Percentiles rank a stretch among this genome's conserved stretches.
Conservation (phyloP, 2,888 invertebrate genomes). For the Pterostichus niger region DNA sequence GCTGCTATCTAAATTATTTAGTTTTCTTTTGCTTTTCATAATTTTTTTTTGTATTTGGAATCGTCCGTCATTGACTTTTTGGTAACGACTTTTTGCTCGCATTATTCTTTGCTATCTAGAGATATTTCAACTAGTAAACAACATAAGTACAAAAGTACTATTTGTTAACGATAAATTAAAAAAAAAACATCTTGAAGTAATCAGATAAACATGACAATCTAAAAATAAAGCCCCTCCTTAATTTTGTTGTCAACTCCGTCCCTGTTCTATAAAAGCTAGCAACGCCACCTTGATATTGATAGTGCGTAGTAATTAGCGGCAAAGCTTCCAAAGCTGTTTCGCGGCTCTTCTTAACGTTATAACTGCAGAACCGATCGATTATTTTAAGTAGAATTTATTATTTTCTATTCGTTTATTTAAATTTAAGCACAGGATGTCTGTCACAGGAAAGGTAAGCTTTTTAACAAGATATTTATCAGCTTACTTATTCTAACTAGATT, state of each 20-base stretch:
- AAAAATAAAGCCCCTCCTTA: not conserved
- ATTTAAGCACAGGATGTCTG: constrained; percentile 77
- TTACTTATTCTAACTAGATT: constrained; percentile 65
- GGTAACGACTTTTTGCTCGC: too few relatives aligned
- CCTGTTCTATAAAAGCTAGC: constrained; percentile 39
- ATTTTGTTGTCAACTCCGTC: not conserved
- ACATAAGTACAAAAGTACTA: not conserved
- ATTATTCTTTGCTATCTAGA: too few relatives aligned
- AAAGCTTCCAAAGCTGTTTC: constrained; percentile 52
- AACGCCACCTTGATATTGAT: constrained; percentile 44
- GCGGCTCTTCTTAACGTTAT: constrained; percentile 50
- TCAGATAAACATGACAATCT: not conserved
- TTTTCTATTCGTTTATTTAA: constrained; percentile 55
- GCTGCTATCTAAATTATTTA: not conserved
- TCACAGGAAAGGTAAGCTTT: constrained; percentile 77
- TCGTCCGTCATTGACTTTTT: too few relatives aligned
- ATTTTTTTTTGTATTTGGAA: too few relatives aligned
- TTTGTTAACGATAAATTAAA: not conserved
- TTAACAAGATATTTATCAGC: constrained; percentile 79
- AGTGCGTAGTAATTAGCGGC: constrained; percentile 7
- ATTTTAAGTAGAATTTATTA: constrained; percentile 60
- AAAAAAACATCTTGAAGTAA: not conserved
- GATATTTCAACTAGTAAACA: not conserved
- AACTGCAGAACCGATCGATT: constrained; percentile 57
- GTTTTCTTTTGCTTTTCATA: not conserved